Percentiles rank a stretch among this genome's conserved stretches.
These are phyloP conservation scores for Hormiphora californensis DNA, from an alignment of 37 sponge, comb jelly and placozoan genomes.

Conservation along the genomic window DNA sequence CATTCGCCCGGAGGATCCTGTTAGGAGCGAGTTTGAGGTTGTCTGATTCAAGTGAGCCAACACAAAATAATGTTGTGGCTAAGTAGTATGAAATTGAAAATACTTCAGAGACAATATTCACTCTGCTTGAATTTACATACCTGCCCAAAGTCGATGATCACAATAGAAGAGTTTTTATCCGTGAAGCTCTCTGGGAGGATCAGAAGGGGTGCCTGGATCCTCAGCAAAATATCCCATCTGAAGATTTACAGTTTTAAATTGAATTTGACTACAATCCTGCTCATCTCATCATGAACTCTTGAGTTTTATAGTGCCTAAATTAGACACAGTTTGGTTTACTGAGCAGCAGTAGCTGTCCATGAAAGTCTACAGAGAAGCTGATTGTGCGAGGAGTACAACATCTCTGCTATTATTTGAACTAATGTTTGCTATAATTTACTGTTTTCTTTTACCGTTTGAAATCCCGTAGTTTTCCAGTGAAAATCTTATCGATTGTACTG, in stretches of 20 bases:
- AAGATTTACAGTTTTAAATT: neutral
- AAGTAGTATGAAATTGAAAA: no score
- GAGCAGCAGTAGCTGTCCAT: neutral
- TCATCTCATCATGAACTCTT: neutral
- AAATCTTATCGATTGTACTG: slow-evolving; percentile 48
- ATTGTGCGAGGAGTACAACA: no score
- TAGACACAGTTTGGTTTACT: neutral
- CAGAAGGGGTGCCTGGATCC: slow-evolving; percentile 40
- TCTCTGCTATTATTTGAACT: no score
- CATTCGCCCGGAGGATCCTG: no score
- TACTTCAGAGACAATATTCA: no score
- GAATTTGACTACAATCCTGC: neutral
- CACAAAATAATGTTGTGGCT: no score
- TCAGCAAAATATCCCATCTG: slow-evolving; percentile 36
- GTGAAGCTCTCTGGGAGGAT: slow-evolving; percentile 49
- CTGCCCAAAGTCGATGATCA: slow-evolving; percentile 25
- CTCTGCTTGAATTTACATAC: no score
- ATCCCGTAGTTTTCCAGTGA: slow-evolving; percentile 18
- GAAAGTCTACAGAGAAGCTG: neutral
- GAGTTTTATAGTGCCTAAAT: neutral
- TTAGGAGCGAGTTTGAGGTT: no score
- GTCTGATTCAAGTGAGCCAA: no score
- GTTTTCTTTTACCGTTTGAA: slow-evolving; percentile 11
- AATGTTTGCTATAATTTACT: no score
- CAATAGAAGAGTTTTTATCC: slow-evolving; percentile 3